Conservation (phyloP, 2,797 vertebrate species). For the Arctocebus calabarensis region DNA sequence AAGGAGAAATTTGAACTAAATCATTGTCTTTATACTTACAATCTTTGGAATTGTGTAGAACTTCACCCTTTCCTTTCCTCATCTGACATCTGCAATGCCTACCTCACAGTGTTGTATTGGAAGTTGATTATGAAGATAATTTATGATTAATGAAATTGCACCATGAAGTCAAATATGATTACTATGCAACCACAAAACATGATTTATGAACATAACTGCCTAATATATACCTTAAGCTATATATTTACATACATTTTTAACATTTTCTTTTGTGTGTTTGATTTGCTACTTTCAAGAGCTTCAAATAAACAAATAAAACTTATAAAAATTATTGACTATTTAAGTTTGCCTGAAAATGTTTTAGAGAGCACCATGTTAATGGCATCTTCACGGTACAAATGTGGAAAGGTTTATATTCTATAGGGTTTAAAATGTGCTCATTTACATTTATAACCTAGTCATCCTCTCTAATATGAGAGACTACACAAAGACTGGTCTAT, state of each 20-base stretch:
- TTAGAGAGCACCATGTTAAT: not conserved
- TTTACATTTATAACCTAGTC: not conserved
- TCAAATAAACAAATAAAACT: not conserved
- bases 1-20: not conserved
- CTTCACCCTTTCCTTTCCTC: not conserved
- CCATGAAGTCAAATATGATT: slow-evolving; percentile 5
- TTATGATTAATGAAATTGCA: not conserved
- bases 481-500: not conserved
- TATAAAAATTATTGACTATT: not conserved
- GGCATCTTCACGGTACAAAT: not conserved
- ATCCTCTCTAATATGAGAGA: not conserved
- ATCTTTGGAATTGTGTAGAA: not conserved
- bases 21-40: not conserved
- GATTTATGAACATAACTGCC: not conserved
- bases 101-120: not conserved
- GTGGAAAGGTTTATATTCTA: not conserved
- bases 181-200: not conserved
- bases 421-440: not conserved
- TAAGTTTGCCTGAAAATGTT: not conserved
- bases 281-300: slow-evolving; percentile 23
- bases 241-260: not conserved
- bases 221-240: not conserved
- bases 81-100: not conserved
- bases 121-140: not conserved
- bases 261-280: not conserved